These are phyloP conservation scores for Cossypha caffra DNA, from an alignment of 2,797 vertebrate species.

Conservation along the genomic window DNA sequence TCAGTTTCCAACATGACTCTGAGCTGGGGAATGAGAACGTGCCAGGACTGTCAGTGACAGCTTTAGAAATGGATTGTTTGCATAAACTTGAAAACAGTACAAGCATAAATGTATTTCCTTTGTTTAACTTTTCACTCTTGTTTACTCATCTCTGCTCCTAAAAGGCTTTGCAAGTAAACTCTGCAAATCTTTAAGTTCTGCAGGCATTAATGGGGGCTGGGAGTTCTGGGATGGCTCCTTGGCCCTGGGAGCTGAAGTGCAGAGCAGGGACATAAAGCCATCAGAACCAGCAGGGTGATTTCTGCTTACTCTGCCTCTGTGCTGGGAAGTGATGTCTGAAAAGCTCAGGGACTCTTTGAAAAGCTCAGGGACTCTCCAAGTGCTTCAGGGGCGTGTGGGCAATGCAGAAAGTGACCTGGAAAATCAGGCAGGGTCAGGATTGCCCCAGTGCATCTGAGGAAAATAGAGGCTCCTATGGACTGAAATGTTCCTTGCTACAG, in stretches of 20 bases:
- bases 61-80: slow-evolving; percentile 77
- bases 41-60: slow-evolving; percentile 65
- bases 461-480: neutral
- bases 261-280: neutral
- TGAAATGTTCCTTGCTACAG: neutral
- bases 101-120: slow-evolving; percentile 77
- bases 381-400: accelerated
- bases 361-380: neutral
- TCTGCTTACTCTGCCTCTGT: neutral
- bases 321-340: neutral
- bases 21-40: slow-evolving; percentile 43
- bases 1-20: slow-evolving; percentile 16
- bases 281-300: neutral
- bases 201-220: slow-evolving; percentile 52
- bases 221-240: neutral
- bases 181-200: slow-evolving; percentile 71
- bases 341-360: neutral
- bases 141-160: slow-evolving; percentile 78
- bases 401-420: neutral
- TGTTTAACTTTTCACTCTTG: slow-evolving; percentile 76
- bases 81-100: slow-evolving; percentile 75
- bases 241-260: neutral
- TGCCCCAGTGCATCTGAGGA: neutral
- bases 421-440: neutral
- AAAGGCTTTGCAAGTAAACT: slow-evolving; percentile 79